Evolutionary conservation across 2,113 vertebrate species (phyloP).

Genomic region (Epinephelus moara): DNA sequence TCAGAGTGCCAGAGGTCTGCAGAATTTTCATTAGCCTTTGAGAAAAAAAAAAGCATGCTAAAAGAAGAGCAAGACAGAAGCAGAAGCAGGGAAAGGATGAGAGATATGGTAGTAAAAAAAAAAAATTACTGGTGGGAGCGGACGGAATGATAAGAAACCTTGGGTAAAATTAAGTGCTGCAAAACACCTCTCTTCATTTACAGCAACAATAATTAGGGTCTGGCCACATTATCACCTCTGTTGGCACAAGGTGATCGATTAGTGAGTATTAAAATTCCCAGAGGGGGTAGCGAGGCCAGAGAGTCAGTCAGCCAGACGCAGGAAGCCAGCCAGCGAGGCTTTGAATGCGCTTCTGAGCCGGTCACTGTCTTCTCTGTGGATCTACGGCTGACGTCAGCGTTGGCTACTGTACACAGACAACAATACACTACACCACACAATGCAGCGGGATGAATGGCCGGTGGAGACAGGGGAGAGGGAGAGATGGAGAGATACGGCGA

Average conservation of each 20-base stretch:
- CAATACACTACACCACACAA: constrained; percentile 51
- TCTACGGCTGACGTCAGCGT: constrained; percentile 57
- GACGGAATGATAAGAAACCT: constrained; percentile 31
- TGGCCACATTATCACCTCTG: constrained; percentile 70
- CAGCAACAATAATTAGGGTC: constrained; percentile 76
- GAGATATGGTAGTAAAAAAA: background rate
- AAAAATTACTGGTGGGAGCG: background rate
- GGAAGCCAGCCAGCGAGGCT: constrained; percentile 57
- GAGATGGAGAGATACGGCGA: constrained; percentile 30
- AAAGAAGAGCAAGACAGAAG: constrained; percentile 39
- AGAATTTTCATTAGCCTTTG: constrained; percentile 71
- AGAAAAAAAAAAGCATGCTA: constrained; percentile 45
- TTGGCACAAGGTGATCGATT: constrained; percentile 78
- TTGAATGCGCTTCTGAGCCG: constrained; percentile 20
- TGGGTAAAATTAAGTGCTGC: constrained; percentile 64
- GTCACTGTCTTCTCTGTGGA: constrained; percentile 38
- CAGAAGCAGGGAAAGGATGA: background rate
- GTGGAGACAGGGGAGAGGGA: constrained; percentile 15
- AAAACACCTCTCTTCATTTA: constrained; percentile 74
- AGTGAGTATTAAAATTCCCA: constrained; percentile 71
- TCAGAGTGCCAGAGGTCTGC: constrained; percentile 64
- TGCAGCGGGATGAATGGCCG: constrained; percentile 36
- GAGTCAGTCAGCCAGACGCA: constrained; percentile 55
- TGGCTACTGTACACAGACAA: constrained; percentile 63
- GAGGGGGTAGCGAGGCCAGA: constrained; percentile 61